Percentiles rank a stretch among this genome's conserved stretches.
phyloP scores from a whole-genome alignment of 2,113 vertebrate species.

The Ceyx melanurus region DNA sequence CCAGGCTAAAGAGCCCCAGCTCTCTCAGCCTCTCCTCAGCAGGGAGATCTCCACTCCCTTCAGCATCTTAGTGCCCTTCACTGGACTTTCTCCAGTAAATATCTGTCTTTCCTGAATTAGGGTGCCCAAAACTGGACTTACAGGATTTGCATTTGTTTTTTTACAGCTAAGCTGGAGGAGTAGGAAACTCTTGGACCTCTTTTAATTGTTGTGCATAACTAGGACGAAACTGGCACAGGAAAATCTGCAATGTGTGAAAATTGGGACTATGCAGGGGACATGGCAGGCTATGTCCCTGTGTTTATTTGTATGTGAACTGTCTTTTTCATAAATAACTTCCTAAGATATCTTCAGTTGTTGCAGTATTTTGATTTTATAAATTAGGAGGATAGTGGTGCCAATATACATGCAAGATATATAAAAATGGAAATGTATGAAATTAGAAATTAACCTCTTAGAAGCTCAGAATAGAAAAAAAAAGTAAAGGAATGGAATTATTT shows the following conservation, averaged over 20 bases:
- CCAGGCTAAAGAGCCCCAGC: too few species aligned
- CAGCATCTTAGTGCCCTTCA: too few species aligned
- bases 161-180: background rate
- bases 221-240: background rate
- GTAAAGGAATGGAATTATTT: background rate
- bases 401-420: background rate
- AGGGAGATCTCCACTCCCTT: too few species aligned
- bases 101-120: too few species aligned
- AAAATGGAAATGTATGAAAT: background rate
- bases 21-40: too few species aligned
- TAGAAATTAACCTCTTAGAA: background rate
- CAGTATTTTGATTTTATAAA: background rate
- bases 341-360: background rate
- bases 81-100: too few species aligned
- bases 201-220: accelerated
- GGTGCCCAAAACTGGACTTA: background rate
- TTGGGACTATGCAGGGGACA: background rate
- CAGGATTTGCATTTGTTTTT: background rate
- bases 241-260: background rate
- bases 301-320: background rate
- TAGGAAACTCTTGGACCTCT: background rate
- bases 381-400: background rate
- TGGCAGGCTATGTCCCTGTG: background rate
- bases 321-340: background rate
- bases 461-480: background rate